These are phyloP conservation scores for Hirtodrosophila alboralis DNA, from an alignment of 2,888 invertebrate genomes.

Conservation along the genomic window DNA sequence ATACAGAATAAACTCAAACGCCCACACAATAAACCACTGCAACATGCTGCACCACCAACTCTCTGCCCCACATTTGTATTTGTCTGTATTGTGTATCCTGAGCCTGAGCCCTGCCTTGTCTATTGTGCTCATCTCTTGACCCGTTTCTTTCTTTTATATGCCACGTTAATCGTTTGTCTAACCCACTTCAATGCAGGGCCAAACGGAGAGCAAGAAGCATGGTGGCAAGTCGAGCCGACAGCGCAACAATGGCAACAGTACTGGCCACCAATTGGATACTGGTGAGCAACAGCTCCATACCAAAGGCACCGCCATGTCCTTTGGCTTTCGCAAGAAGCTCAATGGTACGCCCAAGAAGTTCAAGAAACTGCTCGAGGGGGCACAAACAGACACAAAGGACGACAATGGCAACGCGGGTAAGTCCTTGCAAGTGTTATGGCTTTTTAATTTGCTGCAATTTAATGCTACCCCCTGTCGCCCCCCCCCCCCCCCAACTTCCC, in stretches of 20 bases:
- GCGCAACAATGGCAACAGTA: conserved; percentile 56
- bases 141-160: conserved; percentile 40
- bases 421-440: conserved; percentile 42
- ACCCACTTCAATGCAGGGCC: conserved; percentile 75
- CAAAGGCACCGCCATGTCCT: conserved; percentile 91
- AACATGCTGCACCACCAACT: conserved; percentile 1
- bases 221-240: conserved; percentile 52
- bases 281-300: conserved; percentile 74
- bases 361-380: conserved; percentile 76
- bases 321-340: conserved; percentile 91
- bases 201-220: conserved; percentile 84
- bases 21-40: conserved; percentile 7
- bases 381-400: conserved; percentile 72
- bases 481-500: conserved; percentile 3
- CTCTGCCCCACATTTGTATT: conserved; percentile 11
- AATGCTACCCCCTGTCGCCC: conserved; percentile 26
- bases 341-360: conserved; percentile 84
- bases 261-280: conserved; percentile 25
- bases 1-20: conserved; percentile 1
- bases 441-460: conserved; percentile 62
- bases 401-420: conserved; percentile 84
- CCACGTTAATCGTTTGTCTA: conserved; percentile 24
- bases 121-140: conserved; percentile 55
- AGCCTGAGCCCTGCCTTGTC: conserved; percentile 20
- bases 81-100: conserved; percentile 36